A percentile compares a stretch with the other conserved stretches of the same genome.
phyloP scores from a whole-genome alignment of 2,113 vertebrate genomes.

The Chaetodon trifascialis region DNA sequence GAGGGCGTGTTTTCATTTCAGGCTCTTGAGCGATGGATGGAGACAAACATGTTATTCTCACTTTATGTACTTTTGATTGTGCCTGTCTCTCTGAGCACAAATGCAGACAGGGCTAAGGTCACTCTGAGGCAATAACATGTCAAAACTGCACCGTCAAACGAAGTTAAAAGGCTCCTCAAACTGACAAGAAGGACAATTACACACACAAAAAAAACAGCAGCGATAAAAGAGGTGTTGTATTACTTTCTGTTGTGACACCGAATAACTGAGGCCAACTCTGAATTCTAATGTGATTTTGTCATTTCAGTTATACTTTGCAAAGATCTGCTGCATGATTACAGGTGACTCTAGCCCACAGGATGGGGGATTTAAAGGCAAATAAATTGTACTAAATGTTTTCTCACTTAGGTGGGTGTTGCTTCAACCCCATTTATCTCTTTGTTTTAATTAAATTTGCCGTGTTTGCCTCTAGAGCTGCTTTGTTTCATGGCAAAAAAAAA shows the following conservation, averaged over 20 bases:
- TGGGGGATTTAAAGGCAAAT: neutral
- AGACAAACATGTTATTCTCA: conserved; percentile 35
- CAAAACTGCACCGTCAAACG: conserved; percentile 15
- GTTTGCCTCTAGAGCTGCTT: conserved; percentile 50
- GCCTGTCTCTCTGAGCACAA: conserved; percentile 19
- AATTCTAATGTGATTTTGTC: neutral
- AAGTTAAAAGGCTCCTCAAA: conserved; percentile 24
- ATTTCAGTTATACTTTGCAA: conserved; percentile 6
- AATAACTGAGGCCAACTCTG: conserved; percentile 9
- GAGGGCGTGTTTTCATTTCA: conserved; percentile 8
- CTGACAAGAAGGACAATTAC: conserved; percentile 23
- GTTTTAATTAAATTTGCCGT: conserved; percentile 66
- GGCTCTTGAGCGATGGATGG: neutral
- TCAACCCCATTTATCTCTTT: conserved; percentile 57
- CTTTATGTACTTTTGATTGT: conserved; percentile 15
- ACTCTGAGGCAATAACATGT: conserved; percentile 16
- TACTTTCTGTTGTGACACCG: conserved; percentile 45
- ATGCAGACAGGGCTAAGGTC: conserved; percentile 15
- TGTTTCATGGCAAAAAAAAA: conserved; percentile 65
- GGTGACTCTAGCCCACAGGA: neutral
- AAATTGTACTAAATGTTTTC: neutral
- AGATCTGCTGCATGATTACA: conserved; percentile 26
- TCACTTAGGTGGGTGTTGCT: conserved; percentile 45
- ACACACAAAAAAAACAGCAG: conserved; percentile 4
- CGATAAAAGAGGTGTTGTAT: conserved; percentile 26